phyloP scores from a whole-genome alignment of 2,113 vertebrate genomes.

The Platycercus adscitus region DNA sequence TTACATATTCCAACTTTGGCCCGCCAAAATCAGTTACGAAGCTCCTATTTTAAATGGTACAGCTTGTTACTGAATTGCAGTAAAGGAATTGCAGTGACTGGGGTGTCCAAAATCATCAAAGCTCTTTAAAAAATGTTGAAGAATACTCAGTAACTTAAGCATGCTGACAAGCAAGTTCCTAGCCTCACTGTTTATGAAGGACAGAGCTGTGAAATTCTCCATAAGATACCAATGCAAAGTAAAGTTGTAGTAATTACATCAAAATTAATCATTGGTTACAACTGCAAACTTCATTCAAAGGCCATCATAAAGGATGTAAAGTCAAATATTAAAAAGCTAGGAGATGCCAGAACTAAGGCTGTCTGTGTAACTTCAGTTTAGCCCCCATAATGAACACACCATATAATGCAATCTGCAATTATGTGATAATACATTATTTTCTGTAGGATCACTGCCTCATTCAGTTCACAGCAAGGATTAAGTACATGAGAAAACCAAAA shows the following conservation, averaged over 20 bases:
- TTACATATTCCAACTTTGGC: background rate
- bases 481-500: background rate
- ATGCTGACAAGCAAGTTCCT: background rate
- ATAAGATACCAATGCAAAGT: background rate
- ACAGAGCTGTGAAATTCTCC: background rate
- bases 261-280: background rate
- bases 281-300: background rate
- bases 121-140: background rate
- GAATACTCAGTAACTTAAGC: background rate
- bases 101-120: background rate
- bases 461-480: background rate
- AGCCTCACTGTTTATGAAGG: background rate
- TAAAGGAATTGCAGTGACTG: background rate
- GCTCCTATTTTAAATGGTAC: background rate
- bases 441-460: background rate
- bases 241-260: background rate
- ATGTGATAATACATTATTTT: conserved; percentile 23
- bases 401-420: background rate
- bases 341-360: background rate
- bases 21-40: background rate
- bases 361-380: background rate
- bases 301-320: background rate
- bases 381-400: background rate
- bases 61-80: background rate
- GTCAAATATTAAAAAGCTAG: background rate